Evolutionary conservation across 2,113 vertebrate genomes (phyloP).

Genomic region (Istiophorus platypterus): DNA sequence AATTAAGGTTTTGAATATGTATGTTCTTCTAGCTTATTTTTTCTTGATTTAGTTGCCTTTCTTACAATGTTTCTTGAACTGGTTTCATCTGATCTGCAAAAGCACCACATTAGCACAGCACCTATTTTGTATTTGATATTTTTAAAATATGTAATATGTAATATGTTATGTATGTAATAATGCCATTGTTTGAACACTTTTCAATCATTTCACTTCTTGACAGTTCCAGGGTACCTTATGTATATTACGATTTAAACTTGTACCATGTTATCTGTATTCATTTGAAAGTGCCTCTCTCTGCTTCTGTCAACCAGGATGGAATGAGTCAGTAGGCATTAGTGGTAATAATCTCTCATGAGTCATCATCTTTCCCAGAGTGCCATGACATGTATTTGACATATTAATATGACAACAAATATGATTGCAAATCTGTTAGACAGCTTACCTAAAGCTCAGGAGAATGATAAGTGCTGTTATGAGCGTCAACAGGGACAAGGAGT

Average conservation of each 20-base stretch:
- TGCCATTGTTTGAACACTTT: neutral
- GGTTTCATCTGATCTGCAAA: neutral
- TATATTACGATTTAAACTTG: neutral
- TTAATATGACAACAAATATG: neutral
- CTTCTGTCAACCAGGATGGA: neutral
- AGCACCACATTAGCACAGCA: neutral
- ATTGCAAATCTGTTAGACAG: neutral
- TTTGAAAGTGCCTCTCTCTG: neutral
- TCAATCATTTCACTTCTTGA: neutral
- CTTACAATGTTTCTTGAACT: neutral
- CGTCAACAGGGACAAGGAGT: slow-evolving; percentile 87
- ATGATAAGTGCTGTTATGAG: slow-evolving; percentile 88
- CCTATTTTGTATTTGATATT: neutral
- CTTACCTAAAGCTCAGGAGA: slow-evolving; percentile 90
- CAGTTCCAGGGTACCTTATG: neutral
- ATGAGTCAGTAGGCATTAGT: neutral
- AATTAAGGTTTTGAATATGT: neutral
- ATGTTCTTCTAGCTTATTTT: neutral
- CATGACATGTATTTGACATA: neutral
- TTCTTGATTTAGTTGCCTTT: neutral
- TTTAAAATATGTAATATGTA: too few relatives aligned
- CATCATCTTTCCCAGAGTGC: neutral
- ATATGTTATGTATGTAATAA: too few relatives aligned
- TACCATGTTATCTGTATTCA: neutral
- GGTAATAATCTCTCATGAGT: neutral